These are phyloP conservation scores for Augiades crinisus DNA, from an alignment of 2,888 invertebrate genomes.

Conservation along the genomic window DNA sequence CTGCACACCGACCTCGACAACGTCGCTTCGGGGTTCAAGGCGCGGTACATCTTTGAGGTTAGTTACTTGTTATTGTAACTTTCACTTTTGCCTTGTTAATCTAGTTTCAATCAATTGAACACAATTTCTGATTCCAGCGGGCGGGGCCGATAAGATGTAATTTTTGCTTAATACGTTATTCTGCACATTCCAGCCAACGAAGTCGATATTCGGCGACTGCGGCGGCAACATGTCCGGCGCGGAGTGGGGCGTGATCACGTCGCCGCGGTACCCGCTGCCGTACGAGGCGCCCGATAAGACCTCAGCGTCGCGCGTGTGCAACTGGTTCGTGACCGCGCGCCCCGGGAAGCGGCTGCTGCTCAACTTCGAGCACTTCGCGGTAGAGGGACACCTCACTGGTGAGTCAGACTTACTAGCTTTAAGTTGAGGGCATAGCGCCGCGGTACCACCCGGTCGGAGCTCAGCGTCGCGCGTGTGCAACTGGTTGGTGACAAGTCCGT, in stretches of 20 bases:
- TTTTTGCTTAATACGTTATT: too few species aligned
- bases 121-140: too few species aligned
- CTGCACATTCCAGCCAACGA: constrained; percentile 87
- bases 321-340: constrained; percentile 96
- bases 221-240: constrained; percentile 94
- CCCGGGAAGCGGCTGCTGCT: constrained; percentile 94
- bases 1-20: constrained; percentile 93
- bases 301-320: constrained; percentile 93
- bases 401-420: too few species aligned
- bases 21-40: constrained; percentile 97
- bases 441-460: too few species aligned
- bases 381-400: constrained; percentile 95
- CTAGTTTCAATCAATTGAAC: too few species aligned
- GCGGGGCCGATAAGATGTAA: too few species aligned
- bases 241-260: constrained; percentile 91
- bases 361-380: constrained; percentile 94
- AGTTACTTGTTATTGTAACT: too few species aligned
- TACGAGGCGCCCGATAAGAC: constrained; percentile 92
- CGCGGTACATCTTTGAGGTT: constrained; percentile 94
- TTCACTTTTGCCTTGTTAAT: too few species aligned
- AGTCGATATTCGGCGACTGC: constrained; percentile 95
- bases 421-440: too few species aligned
- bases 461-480: constrained; percentile 96
- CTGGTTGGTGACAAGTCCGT: constrained; percentile 95
- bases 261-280: constrained; percentile 94